Base-by-base conservation (phyloP, 2,888 invertebrate genomes). In the Phrixothrix hirtus region DNA sequence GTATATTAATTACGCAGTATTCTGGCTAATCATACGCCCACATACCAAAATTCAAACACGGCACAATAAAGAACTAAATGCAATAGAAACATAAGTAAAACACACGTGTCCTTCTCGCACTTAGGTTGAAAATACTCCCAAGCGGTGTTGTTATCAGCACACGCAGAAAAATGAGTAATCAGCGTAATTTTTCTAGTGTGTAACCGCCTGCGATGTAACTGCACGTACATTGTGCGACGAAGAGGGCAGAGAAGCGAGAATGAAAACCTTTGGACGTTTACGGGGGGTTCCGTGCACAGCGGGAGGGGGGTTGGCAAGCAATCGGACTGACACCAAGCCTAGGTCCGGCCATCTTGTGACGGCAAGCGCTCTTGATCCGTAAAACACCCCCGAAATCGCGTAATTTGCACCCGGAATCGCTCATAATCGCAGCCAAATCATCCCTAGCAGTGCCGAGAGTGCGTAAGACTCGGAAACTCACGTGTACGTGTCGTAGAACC, bases 331-430 rank as follows among this genome's bases (percentile, higher is more conserved):
- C 72, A 73, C 75, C 75, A 75, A 75, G 75, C 74, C 74, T 74
- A 74, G 74, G 75, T 75, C 75, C 75, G 75, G 75, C 75, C 76
- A 75, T 76, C 75, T 75, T 75, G 75, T 75, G 72, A 75, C 73
- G 72, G 71, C 69, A 71, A 69, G 68, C 72, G 71, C 67, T 69
- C 71, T 68, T 67, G 68, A 70, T 68, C 70, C 68, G 69, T 67
- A 66, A 72, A 73, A 72, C 69, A 69, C 62, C 68, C 67, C 70
- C 68, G 57, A 68, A 71, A 68, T 67, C 66, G 64, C 57, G 61
- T 55, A 62, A 62, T 50, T 61, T 58, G 54, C 53, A 53, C 49
- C 55, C 55, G 43, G 58, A 61, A 64, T 63, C 62, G 58, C 63
- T 60, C 64, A 63, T 66, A 69, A 65, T 62, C 59, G 59, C 58